A percentile compares a stretch with the other conserved stretches of the same genome.
Conservation (phyloP, 2,888 invertebrate genomes). For the Muscina levida region DNA sequence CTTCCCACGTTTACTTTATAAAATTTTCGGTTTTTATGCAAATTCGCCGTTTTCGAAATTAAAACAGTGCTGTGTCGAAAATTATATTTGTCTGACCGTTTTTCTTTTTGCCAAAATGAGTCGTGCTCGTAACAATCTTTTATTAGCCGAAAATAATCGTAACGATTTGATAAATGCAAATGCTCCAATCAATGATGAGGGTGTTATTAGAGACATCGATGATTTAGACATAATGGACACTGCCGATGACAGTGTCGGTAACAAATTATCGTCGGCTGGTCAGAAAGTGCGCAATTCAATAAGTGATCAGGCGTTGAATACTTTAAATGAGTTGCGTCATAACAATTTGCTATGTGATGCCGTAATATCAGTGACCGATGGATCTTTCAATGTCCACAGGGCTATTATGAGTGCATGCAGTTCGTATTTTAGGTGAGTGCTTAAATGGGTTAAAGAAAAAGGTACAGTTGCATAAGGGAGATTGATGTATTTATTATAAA, state of each 20-base stretch:
- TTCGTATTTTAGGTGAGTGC: constrained; percentile 90
- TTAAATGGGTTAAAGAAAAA: too few relatives aligned
- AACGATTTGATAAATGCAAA: constrained; percentile 68
- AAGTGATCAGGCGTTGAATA: constrained; percentile 91
- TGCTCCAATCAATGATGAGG: constrained; percentile 69
- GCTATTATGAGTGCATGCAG: constrained; percentile 93
- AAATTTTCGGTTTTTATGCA: constrained; percentile 15
- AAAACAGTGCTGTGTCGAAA: not conserved
- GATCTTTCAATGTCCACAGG: constrained; percentile 91
- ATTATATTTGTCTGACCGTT: constrained; percentile 2
- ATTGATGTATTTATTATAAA: too few relatives aligned
- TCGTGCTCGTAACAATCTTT: constrained; percentile 58
- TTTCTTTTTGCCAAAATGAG: constrained; percentile 46
- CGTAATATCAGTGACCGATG: constrained; percentile 89
- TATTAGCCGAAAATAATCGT: constrained; percentile 63
- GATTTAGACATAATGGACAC: constrained; percentile 41
- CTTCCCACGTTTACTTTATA: not conserved
- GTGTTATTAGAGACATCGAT: constrained; percentile 62
- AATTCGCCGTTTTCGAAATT: constrained; percentile 38
- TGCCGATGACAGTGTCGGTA: constrained; percentile 43
- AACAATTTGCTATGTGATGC: constrained; percentile 94
- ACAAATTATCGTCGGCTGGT: constrained; percentile 52
- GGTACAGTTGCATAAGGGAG: too few relatives aligned
- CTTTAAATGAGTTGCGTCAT: constrained; percentile 90
- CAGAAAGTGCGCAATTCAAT: constrained; percentile 81